These are phyloP conservation scores for Alouatta palliata DNA, from an alignment of 2,113 vertebrate genomes.

Conservation along the genomic window DNA sequence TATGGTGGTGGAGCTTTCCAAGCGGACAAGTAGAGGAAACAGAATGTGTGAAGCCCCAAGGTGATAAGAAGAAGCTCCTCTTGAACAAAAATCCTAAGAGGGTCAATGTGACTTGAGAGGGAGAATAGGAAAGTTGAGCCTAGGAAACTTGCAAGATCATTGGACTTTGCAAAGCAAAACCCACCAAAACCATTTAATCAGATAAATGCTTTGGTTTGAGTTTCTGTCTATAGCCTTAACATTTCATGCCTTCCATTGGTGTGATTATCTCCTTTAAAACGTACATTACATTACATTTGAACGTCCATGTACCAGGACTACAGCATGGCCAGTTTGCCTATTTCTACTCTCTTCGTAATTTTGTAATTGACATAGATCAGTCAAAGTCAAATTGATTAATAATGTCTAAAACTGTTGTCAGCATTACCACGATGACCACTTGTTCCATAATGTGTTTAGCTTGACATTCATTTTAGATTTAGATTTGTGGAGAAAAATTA, in stretches of 20 bases:
- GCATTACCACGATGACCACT: background rate
- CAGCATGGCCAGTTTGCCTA: background rate
- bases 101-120: background rate
- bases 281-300: background rate
- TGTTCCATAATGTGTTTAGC: background rate
- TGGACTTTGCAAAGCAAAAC: background rate
- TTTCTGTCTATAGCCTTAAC: background rate
- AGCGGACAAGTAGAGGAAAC: background rate
- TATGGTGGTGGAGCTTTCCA: background rate
- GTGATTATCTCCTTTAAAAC: slow-evolving; percentile 1
- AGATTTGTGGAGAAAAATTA: background rate
- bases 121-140: accelerated
- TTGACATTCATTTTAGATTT: background rate
- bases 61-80: background rate
- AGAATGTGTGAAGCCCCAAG: background rate
- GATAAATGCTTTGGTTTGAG: background rate
- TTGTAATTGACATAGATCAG: background rate
- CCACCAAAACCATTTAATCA: background rate
- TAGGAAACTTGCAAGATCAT: background rate
- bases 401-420: background rate
- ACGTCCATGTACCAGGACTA: background rate
- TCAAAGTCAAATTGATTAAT: background rate
- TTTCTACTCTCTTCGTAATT: background rate
- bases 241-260: background rate
- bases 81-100: background rate